Conservation (phyloP, 2,888 invertebrate species). For the Brachylomia viminalis region DNA sequence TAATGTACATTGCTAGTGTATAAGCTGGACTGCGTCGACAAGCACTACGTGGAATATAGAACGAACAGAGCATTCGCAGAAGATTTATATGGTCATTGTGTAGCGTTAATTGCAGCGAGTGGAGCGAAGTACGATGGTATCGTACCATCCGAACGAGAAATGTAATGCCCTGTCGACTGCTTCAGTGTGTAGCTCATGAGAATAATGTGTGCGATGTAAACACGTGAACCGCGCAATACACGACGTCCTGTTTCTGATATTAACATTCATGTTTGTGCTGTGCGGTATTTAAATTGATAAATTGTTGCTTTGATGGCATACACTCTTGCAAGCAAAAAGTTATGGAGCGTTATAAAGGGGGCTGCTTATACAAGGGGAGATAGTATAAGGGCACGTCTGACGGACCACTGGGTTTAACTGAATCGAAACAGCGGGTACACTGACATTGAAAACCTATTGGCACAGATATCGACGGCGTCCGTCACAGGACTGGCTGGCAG, state of each 20-base stretch:
- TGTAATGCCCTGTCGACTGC: slow-evolving; percentile 77
- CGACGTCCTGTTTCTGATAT: slow-evolving; percentile 69
- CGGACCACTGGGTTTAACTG: slow-evolving; percentile 72
- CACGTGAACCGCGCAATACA: slow-evolving; percentile 67
- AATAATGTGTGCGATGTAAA: slow-evolving; percentile 75
- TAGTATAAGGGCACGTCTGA: slow-evolving; percentile 74
- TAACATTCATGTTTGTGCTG: slow-evolving; percentile 69
- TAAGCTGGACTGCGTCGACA: slow-evolving; percentile 72
- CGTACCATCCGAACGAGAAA: slow-evolving; percentile 84
- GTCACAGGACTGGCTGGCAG: slow-evolving; percentile 79
- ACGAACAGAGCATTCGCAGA: slow-evolving; percentile 83
- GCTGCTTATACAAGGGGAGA: slow-evolving; percentile 70
- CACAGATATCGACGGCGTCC: slow-evolving; percentile 82
- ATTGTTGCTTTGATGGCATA: slow-evolving; percentile 68
- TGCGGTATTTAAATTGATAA: slow-evolving; percentile 70
- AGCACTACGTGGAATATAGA: slow-evolving; percentile 77
- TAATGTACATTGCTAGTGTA: slow-evolving; percentile 66
- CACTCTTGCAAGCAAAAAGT: slow-evolving; percentile 69
- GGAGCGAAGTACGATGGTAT: slow-evolving; percentile 87
- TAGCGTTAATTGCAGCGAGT: slow-evolving; percentile 89
- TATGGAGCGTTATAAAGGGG: slow-evolving; percentile 72
- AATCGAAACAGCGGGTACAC: slow-evolving; percentile 75
- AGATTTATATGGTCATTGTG: slow-evolving; percentile 90
- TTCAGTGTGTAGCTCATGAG: slow-evolving; percentile 72
- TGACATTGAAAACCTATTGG: slow-evolving; percentile 85